These are phyloP conservation scores for Channallabes apus DNA, from an alignment of 2,797 vertebrate genomes.

Conservation along the genomic window DNA sequence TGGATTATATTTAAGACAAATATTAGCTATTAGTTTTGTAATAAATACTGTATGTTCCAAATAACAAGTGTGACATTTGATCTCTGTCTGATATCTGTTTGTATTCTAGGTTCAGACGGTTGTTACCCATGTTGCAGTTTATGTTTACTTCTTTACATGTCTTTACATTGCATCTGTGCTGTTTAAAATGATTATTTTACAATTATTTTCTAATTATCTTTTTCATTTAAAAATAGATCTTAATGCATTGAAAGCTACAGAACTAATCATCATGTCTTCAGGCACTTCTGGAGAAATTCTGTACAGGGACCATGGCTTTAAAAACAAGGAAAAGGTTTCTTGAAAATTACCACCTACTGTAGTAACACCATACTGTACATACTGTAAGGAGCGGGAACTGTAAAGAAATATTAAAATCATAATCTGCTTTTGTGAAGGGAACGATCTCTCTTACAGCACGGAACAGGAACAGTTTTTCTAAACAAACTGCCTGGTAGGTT, in stretches of 20 bases:
- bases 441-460: neutral
- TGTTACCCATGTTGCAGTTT: no score
- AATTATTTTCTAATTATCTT: no score
- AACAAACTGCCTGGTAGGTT: neutral
- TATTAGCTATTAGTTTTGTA: no score
- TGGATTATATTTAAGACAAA: no score
- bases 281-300: no score
- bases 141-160: no score
- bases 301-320: neutral
- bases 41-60: no score
- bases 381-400: neutral
- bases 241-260: neutral
- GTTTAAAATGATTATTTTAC: neutral
- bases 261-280: no score
- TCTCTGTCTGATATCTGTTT: no score
- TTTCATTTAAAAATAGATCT: no score
- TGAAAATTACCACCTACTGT: neutral
- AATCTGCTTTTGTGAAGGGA: neutral
- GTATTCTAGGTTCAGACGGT: no score
- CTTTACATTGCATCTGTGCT: neutral
- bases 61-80: no score
- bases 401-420: neutral
- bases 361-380: neutral
- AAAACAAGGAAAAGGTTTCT: neutral
- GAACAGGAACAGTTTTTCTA: neutral